A percentile compares a stretch with the other conserved stretches of the same genome.
phyloP scores from a whole-genome alignment of 2,113 vertebrate genomes.

The Amphiprion percula region DNA sequence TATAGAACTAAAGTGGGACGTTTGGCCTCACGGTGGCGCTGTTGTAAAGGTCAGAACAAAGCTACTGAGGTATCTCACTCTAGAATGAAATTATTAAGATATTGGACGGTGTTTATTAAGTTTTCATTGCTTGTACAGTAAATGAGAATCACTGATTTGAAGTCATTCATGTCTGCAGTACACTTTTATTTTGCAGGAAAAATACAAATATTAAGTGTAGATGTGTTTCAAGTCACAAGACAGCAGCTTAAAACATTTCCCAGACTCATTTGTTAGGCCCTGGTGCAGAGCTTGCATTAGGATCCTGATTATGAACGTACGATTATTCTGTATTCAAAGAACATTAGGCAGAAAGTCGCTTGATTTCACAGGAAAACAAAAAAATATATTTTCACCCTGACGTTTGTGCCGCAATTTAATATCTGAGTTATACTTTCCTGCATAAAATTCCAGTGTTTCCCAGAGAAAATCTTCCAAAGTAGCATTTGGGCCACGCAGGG shows the following conservation, averaged over 20 bases:
- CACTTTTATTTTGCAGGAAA: not conserved
- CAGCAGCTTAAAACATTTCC: constrained; percentile 11
- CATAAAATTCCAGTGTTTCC: constrained; percentile 19
- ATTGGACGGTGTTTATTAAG: not conserved
- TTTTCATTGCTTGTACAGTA: not conserved
- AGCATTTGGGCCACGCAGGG: not conserved
- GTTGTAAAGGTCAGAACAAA: not conserved
- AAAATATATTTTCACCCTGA: too few species aligned
- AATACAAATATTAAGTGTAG: not conserved
- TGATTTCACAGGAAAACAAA: constrained; percentile 9
- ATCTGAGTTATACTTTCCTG: too few species aligned
- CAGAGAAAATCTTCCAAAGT: not conserved
- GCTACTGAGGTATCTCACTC: too few species aligned
- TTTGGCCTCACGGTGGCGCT: constrained; percentile 19
- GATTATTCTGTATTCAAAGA: not conserved
- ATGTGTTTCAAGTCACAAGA: constrained; percentile 29
- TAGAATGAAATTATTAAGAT: too few species aligned
- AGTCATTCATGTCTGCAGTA: not conserved
- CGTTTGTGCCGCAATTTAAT: too few species aligned
- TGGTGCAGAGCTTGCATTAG: not conserved
- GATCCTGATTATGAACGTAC: constrained; percentile 15
- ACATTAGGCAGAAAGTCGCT: constrained; percentile 1
- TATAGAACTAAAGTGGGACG: too few species aligned
- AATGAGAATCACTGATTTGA: not conserved
- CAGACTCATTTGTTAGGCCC: constrained; percentile 9